Percentiles rank a stretch among this genome's conserved stretches.
Evolutionary conservation across 2,113 vertebrate genomes (phyloP).

Genomic region (Smithornis capensis): DNA sequence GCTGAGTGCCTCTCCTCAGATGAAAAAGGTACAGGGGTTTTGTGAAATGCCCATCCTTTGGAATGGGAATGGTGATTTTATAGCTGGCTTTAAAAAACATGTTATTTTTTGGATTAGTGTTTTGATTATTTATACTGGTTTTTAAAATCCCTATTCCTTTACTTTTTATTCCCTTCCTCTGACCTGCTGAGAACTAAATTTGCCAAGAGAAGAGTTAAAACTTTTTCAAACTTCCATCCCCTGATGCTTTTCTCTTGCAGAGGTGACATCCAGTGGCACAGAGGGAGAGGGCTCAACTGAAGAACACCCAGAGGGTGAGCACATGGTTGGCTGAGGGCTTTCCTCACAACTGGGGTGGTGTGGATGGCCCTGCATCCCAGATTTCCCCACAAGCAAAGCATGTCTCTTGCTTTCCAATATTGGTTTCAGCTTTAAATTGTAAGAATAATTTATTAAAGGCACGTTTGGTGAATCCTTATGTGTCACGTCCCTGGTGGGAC

Average conservation of each 20-base stretch:
- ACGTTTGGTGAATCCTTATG: fast-evolving
- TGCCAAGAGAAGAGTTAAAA: neutral
- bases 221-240: neutral
- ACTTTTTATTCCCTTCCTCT: neutral
- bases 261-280: neutral
- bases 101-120: fast-evolving
- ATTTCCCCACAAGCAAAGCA: neutral
- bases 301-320: constrained; percentile 26
- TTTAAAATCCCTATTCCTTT: neutral
- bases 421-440: fast-evolving
- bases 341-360: fast-evolving
- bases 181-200: neutral
- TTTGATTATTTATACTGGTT: neutral
- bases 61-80: neutral
- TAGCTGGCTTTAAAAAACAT: neutral
- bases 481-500: neutral
- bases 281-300: neutral
- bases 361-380: fast-evolving
- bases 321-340: fast-evolving
- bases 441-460: neutral
- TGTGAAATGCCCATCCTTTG: neutral
- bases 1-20: neutral
- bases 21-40: constrained; percentile 49
- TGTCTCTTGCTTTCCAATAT: neutral
- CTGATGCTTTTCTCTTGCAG: neutral